phyloP scores from a whole-genome alignment of 1,140 invertebrate genomes.

The Rhyzopertha dominica region DNA sequence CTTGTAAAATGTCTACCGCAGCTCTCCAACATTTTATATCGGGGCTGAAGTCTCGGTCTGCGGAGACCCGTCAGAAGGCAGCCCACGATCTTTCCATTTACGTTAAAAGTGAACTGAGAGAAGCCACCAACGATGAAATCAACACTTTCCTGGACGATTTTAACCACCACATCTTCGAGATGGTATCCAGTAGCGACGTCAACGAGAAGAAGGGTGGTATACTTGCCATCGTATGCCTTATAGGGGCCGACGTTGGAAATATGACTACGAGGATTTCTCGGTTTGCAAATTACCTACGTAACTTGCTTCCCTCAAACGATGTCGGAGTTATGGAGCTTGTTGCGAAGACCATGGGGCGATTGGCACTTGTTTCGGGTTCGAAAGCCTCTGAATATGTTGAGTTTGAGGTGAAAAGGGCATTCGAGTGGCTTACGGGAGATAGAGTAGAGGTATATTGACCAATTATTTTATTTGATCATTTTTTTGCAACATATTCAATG shows the following conservation, averaged over 20 bases:
- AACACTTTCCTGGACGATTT: conserved; percentile 90
- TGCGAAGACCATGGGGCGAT: conserved; percentile 88
- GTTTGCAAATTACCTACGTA: conserved; percentile 90
- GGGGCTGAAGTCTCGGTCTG: conserved; percentile 83
- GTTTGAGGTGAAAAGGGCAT: conserved; percentile 91
- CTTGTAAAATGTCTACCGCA: conserved; percentile 51
- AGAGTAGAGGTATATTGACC: conserved; percentile 63
- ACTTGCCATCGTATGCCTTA: conserved; percentile 87
- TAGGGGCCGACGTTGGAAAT: conserved; percentile 88
- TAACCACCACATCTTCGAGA: conserved; percentile 92
- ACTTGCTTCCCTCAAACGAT: conserved; percentile 85
- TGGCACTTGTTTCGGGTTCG: conserved; percentile 86
- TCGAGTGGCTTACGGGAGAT: conserved; percentile 88
- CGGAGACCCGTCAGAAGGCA: conserved; percentile 77
- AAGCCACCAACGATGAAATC: conserved; percentile 87
- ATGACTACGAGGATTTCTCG: conserved; percentile 83
- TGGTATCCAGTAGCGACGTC: conserved; percentile 88
- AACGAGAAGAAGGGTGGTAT: conserved; percentile 96
- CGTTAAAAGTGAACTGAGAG: conserved; percentile 86
- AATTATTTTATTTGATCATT: conserved; percentile 6
- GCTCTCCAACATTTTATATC: conserved; percentile 75
- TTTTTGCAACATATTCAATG: background rate
- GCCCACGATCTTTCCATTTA: conserved; percentile 84
- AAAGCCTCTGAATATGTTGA: conserved; percentile 94
- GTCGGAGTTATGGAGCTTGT: conserved; percentile 91